Evolutionary conservation across 2,888 invertebrate species (phyloP), one percentile per base, ranked within the genome.

Genomic region (Sipha maydis): DNA sequence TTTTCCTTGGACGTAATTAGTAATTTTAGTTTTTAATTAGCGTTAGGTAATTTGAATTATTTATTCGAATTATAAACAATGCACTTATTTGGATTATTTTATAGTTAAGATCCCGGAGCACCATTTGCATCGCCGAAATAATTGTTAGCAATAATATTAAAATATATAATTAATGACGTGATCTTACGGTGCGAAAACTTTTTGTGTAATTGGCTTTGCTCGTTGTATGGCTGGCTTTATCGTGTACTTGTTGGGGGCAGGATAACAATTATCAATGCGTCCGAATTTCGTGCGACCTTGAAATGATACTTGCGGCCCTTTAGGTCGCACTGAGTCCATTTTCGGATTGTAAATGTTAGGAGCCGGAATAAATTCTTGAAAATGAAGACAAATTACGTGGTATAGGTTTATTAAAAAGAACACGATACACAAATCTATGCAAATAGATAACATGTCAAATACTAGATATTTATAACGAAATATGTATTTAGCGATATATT

Each of bases 311-410:
- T 31, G 31, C 1, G 85, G 41, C 31, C 31, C 76, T 41, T 85
- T 85, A 0, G 85, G 77, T 38, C 34, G 31, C 21, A 89, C 71
- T 1, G 76, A 77, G 61, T 85, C 85, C 28, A 84, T 85, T 73
- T 56, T 89, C 79, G 89, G 89, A 28, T 67, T 9, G 28, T 89
- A 89, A 11, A 21, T n/a, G 19, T 89, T 89, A 4, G 89, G 85
- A n/a, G 85, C 89, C 19, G 89, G 88, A 8, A 5, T 19, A 0
- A 25, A 5, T 41, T 85, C 85, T 85, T 67, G 21, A 17, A 76
- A 76, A 56, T 25, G 0, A 75, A 77, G 3, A n/a, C 25, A 11
- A 28, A 28, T 14, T 61, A 61, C 25, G 61, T 28, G 69, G 9
- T 48, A 48, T 48, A 48, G 48, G 3, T 48, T 14, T 48, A 48